phyloP scores from a whole-genome alignment of 2,113 vertebrate genomes.

The Salminus brasiliensis region DNA sequence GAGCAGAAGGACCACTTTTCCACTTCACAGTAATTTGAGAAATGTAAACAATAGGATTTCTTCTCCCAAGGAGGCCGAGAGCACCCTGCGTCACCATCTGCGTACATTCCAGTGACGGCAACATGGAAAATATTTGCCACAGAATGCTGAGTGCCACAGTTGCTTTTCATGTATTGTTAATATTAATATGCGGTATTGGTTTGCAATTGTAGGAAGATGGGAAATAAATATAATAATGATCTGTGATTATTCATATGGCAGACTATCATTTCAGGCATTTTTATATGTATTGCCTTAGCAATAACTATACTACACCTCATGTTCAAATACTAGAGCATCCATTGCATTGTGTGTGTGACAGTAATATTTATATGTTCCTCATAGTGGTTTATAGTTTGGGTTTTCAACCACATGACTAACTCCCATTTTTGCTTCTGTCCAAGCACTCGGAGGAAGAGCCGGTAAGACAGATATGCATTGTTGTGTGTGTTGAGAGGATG shows the following conservation, averaged over 20 bases:
- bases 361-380: background rate
- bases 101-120: conserved; percentile 45
- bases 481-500: conserved; percentile 60
- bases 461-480: conserved; percentile 84
- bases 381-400: conserved; percentile 27
- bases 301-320: background rate
- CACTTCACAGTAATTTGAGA: conserved; percentile 48
- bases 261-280: no score
- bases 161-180: background rate
- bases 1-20: conserved; percentile 58
- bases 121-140: conserved; percentile 56
- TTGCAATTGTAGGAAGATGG: background rate
- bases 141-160: background rate
- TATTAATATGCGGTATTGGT: background rate
- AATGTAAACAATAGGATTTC: conserved; percentile 58
- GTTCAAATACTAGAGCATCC: background rate
- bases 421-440: conserved; percentile 81
- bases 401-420: conserved; percentile 66
- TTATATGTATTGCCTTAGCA: background rate
- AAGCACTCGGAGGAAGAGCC: conserved; percentile 95
- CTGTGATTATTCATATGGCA: no score
- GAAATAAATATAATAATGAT: no score
- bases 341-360: background rate
- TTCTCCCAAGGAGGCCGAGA: conserved; percentile 46
- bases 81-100: conserved; percentile 10